Evolutionary conservation across 1,140 invertebrate genomes (phyloP).

Genomic region (Ctenoplectra terminalis): DNA sequence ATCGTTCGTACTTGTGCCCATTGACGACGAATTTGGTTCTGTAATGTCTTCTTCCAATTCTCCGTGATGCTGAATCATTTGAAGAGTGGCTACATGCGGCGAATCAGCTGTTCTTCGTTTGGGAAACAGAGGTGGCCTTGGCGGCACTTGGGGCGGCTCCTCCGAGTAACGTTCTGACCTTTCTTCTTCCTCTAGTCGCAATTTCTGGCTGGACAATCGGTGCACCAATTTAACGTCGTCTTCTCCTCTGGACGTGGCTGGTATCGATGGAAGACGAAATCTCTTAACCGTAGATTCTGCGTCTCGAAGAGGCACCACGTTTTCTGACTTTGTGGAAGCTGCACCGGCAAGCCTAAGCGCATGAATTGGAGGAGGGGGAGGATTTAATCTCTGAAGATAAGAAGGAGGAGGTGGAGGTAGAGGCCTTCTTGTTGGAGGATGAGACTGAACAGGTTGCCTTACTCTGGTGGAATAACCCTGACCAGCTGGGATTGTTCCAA

Average conservation of each 20-base stretch:
- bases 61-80: constrained; percentile 85
- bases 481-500: constrained; percentile 77
- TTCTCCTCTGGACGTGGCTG: constrained; percentile 17
- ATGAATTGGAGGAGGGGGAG: constrained; percentile 80
- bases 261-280: constrained; percentile 41
- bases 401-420: constrained; percentile 53
- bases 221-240: constrained; percentile 33
- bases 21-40: constrained; percentile 8
- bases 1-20: background rate
- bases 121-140: constrained; percentile 77
- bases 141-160: constrained; percentile 80
- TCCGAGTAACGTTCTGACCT: constrained; percentile 74
- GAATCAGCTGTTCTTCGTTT: constrained; percentile 74
- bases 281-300: constrained; percentile 48
- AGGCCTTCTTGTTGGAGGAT: constrained; percentile 66
- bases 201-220: constrained; percentile 57
- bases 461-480: constrained; percentile 58
- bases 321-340: constrained; percentile 46
- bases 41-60: constrained; percentile 61
- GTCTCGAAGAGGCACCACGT: constrained; percentile 27
- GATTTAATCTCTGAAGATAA: constrained; percentile 81
- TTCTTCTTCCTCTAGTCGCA: constrained; percentile 73
- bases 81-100: constrained; percentile 83
- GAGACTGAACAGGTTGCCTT: constrained; percentile 48
- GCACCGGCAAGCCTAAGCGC: constrained; percentile 41